These are phyloP conservation scores for Ceratotherium simum DNA, from an alignment of 2,113 vertebrate genomes.

Conservation along the genomic window DNA sequence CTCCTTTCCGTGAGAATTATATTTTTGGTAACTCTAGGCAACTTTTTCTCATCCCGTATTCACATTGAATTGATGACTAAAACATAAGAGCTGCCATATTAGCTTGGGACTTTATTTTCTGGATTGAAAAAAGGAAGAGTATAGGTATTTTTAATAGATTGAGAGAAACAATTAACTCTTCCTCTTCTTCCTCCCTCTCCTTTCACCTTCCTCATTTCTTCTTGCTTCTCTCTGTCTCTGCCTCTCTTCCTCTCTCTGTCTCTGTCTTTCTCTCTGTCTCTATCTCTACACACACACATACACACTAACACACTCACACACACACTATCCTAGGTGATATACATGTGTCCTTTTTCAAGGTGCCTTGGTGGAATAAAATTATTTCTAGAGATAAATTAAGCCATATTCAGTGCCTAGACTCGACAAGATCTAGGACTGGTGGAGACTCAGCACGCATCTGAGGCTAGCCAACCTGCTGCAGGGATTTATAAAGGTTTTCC, in stretches of 20 bases:
- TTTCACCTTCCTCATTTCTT: not conserved
- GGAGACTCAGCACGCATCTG: not conserved
- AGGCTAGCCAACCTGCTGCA: not conserved
- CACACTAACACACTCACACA: not conserved
- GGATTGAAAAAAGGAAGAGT: not conserved
- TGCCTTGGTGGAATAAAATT: not conserved
- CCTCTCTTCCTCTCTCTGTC: not conserved
- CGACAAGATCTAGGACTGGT: not conserved
- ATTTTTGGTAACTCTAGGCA: not conserved
- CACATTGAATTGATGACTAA: not conserved
- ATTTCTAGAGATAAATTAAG: constrained; percentile 16
- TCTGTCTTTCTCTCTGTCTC: not conserved
- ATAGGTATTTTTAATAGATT: not conserved
- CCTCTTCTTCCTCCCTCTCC: not conserved
- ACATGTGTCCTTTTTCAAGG: not conserved
- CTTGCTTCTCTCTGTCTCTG: not conserved
- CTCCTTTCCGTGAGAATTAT: not conserved
- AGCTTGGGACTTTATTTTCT: not conserved
- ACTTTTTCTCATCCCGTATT: not conserved
- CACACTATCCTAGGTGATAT: not conserved
- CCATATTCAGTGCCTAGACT: not conserved
- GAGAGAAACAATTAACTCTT: not conserved
- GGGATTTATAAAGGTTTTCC: not conserved
- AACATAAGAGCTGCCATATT: not conserved
- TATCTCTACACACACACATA: not conserved